Conservation (phyloP, 2,113 vertebrate species). For the Jaculus jaculus region DNA sequence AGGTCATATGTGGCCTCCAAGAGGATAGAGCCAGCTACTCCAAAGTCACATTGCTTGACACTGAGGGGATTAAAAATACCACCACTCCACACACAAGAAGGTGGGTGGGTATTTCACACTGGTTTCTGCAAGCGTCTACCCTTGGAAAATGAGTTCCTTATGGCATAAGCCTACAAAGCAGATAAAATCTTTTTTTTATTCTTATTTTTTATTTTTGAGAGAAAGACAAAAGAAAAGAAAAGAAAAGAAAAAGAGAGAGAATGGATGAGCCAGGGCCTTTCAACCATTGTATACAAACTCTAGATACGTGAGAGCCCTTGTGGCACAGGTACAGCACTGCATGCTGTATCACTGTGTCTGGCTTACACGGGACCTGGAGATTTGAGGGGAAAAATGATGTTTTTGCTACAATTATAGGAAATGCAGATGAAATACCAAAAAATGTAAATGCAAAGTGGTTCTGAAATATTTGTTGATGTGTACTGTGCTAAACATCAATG, state of each 20-base stretch:
- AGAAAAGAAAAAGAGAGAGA: too few species aligned
- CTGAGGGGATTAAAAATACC: background rate
- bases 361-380: too few species aligned
- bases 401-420: background rate
- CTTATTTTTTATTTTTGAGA: too few species aligned
- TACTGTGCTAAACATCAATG: background rate
- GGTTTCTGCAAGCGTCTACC: background rate
- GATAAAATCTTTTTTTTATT: background rate
- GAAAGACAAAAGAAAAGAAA: too few species aligned
- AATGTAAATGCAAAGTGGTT: background rate
- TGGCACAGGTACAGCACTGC: too few species aligned
- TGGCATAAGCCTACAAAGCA: background rate
- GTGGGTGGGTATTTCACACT: background rate
- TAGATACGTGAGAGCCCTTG: too few species aligned
- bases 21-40: background rate
- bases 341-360: too few species aligned
- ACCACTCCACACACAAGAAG: background rate
- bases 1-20: background rate
- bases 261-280: too few species aligned
- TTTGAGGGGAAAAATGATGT: background rate
- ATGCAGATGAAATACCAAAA: background rate
- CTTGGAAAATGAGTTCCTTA: background rate
- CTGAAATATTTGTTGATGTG: background rate
- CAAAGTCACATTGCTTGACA: background rate
- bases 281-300: too few species aligned